Base-by-base conservation (phyloP, 2,888 invertebrate species). In the Matsumyia berberina region DNA sequence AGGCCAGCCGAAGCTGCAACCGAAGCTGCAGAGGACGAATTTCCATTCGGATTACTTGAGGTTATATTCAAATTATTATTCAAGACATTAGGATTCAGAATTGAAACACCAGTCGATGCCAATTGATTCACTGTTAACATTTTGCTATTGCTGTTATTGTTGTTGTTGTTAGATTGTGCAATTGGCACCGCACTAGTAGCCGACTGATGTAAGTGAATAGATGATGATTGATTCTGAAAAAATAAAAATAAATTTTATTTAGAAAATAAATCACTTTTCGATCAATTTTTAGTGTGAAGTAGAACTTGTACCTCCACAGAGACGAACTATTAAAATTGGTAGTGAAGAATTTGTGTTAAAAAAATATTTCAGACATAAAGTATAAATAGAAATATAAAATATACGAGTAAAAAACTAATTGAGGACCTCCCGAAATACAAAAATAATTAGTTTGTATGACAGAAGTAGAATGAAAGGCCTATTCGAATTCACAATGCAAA, bases 221-320 rank as follows among this genome's bases (percentile, higher is more conserved):
- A 86, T 31, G 87, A 80, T 58, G 86, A 72, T 81, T 87, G 87
- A 87, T 86, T 87, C 87, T 87, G 81, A n/a, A 86, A 86, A 60
- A 37, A 44, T 82, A 78, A 49, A 44, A 46, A 57, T 60, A 70
- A 66, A 72, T 55, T 24, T 4, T 4, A 24, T 24, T 24, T 17
- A 15, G 1, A 39, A 42, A 42, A 15, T 58, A 9, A 9, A 15
- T 33, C 11, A 29, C 8, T n/a, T 31, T 37, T 37, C 4, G 1
- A 1, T 44, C 44, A 31, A 19, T 42, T 37, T 44, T 19, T n/a
- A 6, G 7, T 49, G 9, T n/a, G 31, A 35, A 57, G n/a, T 12
- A 11, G 15, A 44, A 12, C 2, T 7, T 19, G 39, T 62, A 67
- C 74, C 46, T 78, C 46, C 29, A 31, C 19, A 49, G 46, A 64